Base-by-base conservation (phyloP, 2,113 vertebrate species). In the Gnathonemus echidnorhynchus region DNA sequence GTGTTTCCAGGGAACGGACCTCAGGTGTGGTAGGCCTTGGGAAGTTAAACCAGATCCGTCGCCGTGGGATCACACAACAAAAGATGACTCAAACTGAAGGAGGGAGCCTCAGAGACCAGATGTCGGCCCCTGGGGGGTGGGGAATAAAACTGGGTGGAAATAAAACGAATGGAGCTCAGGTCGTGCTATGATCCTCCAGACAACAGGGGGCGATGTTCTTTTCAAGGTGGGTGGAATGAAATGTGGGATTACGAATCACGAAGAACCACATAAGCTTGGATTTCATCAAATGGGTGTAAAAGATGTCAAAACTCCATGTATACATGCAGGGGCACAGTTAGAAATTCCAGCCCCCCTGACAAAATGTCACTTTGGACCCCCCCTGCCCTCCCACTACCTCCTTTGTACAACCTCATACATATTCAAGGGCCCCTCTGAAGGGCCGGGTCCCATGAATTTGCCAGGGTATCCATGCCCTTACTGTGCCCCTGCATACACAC, bases 1-100 rank as follows among this genome's bases (percentile, higher is more conserved):
- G 53, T 66, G 87, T 27, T 3, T 24, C 31, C 35, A 35, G 49
- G 49, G 42, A 24, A 45, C 52, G 85, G 90, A 88, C 49, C 90
- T 88, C 90, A 56, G 48, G 86, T 83, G 90, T 45, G 86, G 31
- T 15, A 8, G 49, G 53, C 13, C 46, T 52, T 62, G n/a, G 66
- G 35, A 49, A 70, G 27, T 50, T 17, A 10, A 49, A 90, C 66
- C 56, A 62, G 88, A 86, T 58, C 90, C 90, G 19, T 91, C 77
- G 86, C 86, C 27, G 42, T 31, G 86, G 90, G 91, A 93, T 91
- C 90, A 91, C 83, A 62, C 91, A 21, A 56, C 85, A 88, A 87
- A 35, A 91, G 92, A 91, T 90, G 87, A 92, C 90, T 87, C 90
- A 88, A 86, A 86, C 84, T 27, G 24, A 52, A 50, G 86, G 15